Conservation (phyloP, 2,888 invertebrate species). For the Mongoloraphidia duomilia region DNA sequence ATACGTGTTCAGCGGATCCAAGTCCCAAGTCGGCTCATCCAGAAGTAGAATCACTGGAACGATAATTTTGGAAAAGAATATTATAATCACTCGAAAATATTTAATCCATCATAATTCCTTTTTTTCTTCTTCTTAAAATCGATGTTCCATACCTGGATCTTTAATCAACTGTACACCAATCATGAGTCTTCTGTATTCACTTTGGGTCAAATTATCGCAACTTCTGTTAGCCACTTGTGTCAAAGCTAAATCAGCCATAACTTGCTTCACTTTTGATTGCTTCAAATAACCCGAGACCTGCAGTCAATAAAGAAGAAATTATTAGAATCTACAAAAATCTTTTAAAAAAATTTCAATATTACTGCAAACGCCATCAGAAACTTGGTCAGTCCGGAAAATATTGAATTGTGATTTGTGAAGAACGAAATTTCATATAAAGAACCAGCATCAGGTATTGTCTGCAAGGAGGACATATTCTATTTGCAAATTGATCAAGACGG, state of each 20-base stretch:
- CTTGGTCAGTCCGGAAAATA: too few species aligned
- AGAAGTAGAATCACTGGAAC: constrained; percentile 65
- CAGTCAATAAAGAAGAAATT: constrained; percentile 13
- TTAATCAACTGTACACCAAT: constrained; percentile 86
- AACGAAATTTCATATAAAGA: too few species aligned
- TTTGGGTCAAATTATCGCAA: constrained; percentile 69
- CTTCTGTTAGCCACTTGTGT: constrained; percentile 79
- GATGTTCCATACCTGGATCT: constrained; percentile 62
- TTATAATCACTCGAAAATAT: constrained; percentile 12
- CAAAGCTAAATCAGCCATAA: constrained; percentile 84
- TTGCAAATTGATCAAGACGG: too few species aligned
- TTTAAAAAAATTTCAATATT: too few species aligned
- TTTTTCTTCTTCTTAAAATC: neutral
- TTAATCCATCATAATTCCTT: neutral
- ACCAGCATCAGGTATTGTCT: too few species aligned
- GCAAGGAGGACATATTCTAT: too few species aligned
- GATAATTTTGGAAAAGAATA: neutral
- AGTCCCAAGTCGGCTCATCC: constrained; percentile 88
- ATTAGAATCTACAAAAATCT: too few species aligned
- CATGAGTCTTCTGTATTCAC: constrained; percentile 78
- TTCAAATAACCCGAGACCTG: constrained; percentile 62
- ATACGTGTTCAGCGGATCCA: constrained; percentile 91
- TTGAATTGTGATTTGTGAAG: too few species aligned
- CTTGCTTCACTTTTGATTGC: constrained; percentile 76
- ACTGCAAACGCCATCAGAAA: too few species aligned